Conservation (phyloP, 2,113 vertebrate species). For the Hylia prasina region DNA sequence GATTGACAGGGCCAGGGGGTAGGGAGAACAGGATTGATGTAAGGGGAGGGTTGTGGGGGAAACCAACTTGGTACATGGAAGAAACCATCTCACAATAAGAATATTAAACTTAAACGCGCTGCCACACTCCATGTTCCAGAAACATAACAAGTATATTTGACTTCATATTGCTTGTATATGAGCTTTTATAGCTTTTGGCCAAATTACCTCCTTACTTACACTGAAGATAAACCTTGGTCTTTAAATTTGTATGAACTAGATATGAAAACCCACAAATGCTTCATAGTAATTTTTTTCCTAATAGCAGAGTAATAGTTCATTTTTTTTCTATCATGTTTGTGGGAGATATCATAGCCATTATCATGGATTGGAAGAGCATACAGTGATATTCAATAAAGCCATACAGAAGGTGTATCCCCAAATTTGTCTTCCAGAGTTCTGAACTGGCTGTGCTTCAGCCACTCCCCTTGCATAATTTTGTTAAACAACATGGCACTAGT, state of each 20-base stretch:
- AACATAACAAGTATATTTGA: neutral
- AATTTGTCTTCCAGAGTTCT: neutral
- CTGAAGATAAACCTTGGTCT: neutral
- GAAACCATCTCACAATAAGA: too few species aligned
- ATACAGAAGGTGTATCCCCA: neutral
- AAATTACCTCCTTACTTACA: neutral
- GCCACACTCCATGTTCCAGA: neutral
- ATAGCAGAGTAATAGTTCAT: neutral
- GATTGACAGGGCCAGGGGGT: too few species aligned
- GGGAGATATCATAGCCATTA: neutral
- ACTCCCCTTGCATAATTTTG: neutral
- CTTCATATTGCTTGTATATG: neutral
- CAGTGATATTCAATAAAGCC: neutral
- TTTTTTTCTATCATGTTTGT: neutral
- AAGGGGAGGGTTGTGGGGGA: too few species aligned
- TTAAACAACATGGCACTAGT: neutral
- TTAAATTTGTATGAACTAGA: conserved; percentile 4
- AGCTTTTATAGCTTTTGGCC: neutral
- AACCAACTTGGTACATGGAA: too few species aligned
- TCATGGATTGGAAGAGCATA: neutral
- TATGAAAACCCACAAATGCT: neutral
- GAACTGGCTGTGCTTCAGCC: neutral
- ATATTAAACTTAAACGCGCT: too few species aligned
- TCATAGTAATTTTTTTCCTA: neutral
- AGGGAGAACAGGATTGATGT: too few species aligned